Percentiles rank a stretch among this genome's conserved stretches.
These are phyloP conservation scores for Coregonus suidteri DNA, from an alignment of 2,797 vertebrate genomes.

Conservation along the genomic window DNA sequence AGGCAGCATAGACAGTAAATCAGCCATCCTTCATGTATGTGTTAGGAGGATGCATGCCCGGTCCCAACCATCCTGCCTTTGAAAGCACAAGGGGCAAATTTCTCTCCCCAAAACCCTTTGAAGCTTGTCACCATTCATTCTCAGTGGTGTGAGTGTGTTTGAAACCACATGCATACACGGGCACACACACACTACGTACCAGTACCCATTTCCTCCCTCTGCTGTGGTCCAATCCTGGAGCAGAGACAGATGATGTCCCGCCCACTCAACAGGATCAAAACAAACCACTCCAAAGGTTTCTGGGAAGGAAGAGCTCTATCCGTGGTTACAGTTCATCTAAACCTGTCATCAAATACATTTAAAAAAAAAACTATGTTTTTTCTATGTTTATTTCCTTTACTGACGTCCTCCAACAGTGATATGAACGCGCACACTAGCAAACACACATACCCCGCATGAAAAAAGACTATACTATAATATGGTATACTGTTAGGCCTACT, in stretches of 20 bases:
- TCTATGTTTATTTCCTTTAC: not conserved
- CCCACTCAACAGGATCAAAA: slow-evolving; percentile 11
- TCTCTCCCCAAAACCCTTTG: slow-evolving; percentile 7
- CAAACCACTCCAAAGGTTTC: slow-evolving; percentile 19
- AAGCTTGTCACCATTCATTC: slow-evolving; percentile 10
- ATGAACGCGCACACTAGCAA: not conserved
- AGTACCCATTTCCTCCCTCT: slow-evolving; percentile 5
- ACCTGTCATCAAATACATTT: not conserved
- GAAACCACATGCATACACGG: not conserved
- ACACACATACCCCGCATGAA: not conserved
- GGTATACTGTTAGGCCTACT: too few species aligned
- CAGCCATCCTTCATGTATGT: not conserved
- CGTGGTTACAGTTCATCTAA: not conserved
- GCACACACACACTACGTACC: not conserved
- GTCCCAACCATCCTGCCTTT: not conserved
- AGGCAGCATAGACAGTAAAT: too few species aligned
- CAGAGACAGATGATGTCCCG: slow-evolving; percentile 4
- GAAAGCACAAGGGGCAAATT: not conserved
- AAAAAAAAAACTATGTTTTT: not conserved
- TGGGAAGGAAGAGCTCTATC: slow-evolving; percentile 4
- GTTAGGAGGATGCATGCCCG: not conserved
- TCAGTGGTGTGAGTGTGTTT: slow-evolving; percentile 1
- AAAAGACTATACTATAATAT: too few species aligned
- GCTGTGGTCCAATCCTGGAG: slow-evolving; percentile 1
- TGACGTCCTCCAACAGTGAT: not conserved